These are phyloP conservation scores for Eurytoma adleriae DNA, from an alignment of 2,888 invertebrate species.

Conservation along the genomic window DNA sequence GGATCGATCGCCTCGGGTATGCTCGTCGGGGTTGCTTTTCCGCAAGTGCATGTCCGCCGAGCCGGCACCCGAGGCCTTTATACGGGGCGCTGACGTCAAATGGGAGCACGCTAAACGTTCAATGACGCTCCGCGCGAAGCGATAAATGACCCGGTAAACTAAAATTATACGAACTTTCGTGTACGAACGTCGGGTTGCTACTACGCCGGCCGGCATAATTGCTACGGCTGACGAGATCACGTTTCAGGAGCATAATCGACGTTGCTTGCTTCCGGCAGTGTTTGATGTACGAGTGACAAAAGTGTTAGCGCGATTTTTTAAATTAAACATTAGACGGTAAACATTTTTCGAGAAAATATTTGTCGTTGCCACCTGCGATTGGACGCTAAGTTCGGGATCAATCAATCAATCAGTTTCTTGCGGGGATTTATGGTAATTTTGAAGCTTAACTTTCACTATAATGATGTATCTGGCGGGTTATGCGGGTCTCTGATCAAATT, in stretches of 20 bases:
- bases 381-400: too few species aligned
- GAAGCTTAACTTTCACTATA: too few species aligned
- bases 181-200: neutral
- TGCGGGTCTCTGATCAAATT: too few species aligned
- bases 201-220: constrained; percentile 24
- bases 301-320: neutral
- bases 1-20: neutral
- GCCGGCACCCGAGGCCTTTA: constrained; percentile 66
- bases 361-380: too few species aligned
- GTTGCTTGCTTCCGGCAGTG: neutral
- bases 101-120: constrained; percentile 71
- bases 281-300: neutral
- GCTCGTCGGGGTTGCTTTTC: constrained; percentile 49
- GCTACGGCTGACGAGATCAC: constrained; percentile 20
- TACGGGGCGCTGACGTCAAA: constrained; percentile 73
- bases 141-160: constrained; percentile 72
- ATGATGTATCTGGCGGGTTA: too few species aligned
- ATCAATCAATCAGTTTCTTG: too few species aligned
- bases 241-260: neutral
- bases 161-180: constrained; percentile 27
- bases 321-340: too few species aligned
- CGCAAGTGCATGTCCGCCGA: constrained; percentile 59
- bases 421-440: too few species aligned
- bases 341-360: too few species aligned
- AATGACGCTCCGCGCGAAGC: constrained; percentile 68